phyloP scores from a whole-genome alignment of 2,888 invertebrate genomes.

The Gastracanthus pulcherrimus region DNA sequence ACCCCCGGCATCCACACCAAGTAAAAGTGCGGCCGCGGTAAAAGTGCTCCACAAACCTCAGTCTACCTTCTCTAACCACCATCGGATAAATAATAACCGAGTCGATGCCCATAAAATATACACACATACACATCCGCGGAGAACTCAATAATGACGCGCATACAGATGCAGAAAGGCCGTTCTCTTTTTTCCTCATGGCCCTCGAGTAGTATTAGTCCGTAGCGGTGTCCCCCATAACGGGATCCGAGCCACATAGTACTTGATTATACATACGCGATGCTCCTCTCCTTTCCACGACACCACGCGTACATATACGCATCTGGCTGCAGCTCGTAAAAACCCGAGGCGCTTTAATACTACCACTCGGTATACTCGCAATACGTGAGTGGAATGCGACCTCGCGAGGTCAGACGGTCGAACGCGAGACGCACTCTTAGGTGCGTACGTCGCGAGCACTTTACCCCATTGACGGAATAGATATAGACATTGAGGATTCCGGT shows the following conservation, averaged over 20 bases:
- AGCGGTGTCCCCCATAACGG: conserved; percentile 9
- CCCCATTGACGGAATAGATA: background rate
- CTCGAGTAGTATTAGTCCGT: background rate
- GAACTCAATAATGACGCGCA: background rate
- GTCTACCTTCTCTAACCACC: background rate
- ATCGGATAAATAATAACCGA: background rate
- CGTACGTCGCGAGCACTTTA: too few relatives aligned
- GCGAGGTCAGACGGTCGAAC: conserved; percentile 28
- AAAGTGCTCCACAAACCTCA: background rate
- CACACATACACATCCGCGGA: background rate
- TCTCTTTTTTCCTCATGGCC: background rate
- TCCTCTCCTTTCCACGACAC: too few relatives aligned
- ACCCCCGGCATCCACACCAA: too few relatives aligned
- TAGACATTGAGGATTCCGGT: too few relatives aligned
- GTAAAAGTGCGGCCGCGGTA: background rate
- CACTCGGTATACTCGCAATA: too few relatives aligned
- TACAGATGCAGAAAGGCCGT: background rate
- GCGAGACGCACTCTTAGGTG: background rate
- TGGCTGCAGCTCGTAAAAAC: conserved; percentile 31
- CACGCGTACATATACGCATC: background rate
- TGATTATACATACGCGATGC: background rate
- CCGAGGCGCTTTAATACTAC: too few relatives aligned
- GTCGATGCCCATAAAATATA: background rate
- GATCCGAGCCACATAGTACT: conserved; percentile 6
- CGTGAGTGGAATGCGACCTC: conserved; percentile 40